Percentiles rank a stretch among this genome's conserved stretches.
phyloP scores from a whole-genome alignment of 2,888 invertebrate species.

The Agrilus biguttatus region DNA sequence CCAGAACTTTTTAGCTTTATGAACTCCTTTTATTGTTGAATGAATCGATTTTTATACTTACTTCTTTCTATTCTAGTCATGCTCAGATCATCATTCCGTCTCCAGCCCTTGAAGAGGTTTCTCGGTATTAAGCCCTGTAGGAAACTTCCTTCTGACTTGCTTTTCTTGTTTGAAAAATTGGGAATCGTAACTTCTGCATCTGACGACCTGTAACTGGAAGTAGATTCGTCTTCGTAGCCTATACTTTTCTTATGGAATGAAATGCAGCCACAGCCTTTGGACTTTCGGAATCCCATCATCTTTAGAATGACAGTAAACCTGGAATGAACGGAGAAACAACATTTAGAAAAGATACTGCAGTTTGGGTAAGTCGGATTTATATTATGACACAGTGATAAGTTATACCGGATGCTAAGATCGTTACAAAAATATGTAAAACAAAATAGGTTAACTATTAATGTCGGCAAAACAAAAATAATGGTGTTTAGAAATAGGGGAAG shows the following conservation, averaged over 20 bases:
- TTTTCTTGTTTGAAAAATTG: constrained; percentile 24
- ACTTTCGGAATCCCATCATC: constrained; percentile 12
- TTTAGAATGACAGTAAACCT: background rate
- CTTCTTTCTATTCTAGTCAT: constrained; percentile 67
- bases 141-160: constrained; percentile 27
- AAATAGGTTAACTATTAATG: too few relatives aligned
- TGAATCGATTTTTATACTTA: constrained; percentile 31
- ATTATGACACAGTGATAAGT: too few relatives aligned
- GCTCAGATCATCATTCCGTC: constrained; percentile 51
- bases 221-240: constrained; percentile 18
- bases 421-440: too few relatives aligned
- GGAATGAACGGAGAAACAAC: too few relatives aligned
- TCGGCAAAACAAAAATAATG: too few relatives aligned
- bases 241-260: constrained; percentile 14
- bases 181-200: constrained; percentile 11
- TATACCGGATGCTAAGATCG: too few relatives aligned
- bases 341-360: too few relatives aligned
- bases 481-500: too few relatives aligned
- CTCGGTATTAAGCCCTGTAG: constrained; percentile 43
- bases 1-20: background rate
- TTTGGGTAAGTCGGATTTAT: too few relatives aligned
- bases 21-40: background rate
- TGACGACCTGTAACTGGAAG: constrained; percentile 14
- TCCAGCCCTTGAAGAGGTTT: constrained; percentile 50
- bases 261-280: constrained; percentile 14